These are phyloP conservation scores for Hypomecis atomaria DNA, from an alignment of 2,888 invertebrate genomes.

Conservation along the genomic window DNA sequence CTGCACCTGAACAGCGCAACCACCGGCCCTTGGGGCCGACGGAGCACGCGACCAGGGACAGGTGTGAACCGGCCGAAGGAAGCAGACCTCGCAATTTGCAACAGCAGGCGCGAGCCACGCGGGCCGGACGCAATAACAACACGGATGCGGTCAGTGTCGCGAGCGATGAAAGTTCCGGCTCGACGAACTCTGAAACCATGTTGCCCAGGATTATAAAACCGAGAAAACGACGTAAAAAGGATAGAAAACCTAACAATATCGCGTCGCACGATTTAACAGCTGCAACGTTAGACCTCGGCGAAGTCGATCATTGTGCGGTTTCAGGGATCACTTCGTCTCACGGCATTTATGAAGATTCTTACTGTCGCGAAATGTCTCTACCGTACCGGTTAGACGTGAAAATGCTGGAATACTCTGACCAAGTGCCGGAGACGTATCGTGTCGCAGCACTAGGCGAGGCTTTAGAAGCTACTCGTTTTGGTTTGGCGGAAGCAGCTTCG, in stretches of 20 bases:
- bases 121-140: conserved; percentile 79
- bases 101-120: conserved; percentile 71
- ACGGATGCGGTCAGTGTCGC: conserved; percentile 89
- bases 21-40: conserved; percentile 66
- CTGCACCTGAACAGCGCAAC: conserved; percentile 72
- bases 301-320: conserved; percentile 77
- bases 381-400: conserved; percentile 78
- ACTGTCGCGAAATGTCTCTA: conserved; percentile 79
- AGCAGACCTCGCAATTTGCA: conserved; percentile 75
- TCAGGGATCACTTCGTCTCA: conserved; percentile 65
- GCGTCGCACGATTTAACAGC: conserved; percentile 74
- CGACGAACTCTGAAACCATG: conserved; percentile 88
- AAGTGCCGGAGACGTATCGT: conserved; percentile 71
- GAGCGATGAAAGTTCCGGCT: conserved; percentile 91
- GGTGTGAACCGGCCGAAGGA: conserved; percentile 71
- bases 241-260: conserved; percentile 89
- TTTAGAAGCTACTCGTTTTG: conserved; percentile 78
- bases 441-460: conserved; percentile 83
- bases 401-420: conserved; percentile 74
- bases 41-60: conserved; percentile 66
- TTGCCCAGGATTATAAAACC: conserved; percentile 95
- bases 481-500: conserved; percentile 73
- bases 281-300: conserved; percentile 71
- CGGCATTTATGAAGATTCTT: conserved; percentile 78
- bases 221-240: conserved; percentile 94